Evolutionary conservation across 2,888 invertebrate genomes (phyloP).

Genomic region (Cantharis rufa): DNA sequence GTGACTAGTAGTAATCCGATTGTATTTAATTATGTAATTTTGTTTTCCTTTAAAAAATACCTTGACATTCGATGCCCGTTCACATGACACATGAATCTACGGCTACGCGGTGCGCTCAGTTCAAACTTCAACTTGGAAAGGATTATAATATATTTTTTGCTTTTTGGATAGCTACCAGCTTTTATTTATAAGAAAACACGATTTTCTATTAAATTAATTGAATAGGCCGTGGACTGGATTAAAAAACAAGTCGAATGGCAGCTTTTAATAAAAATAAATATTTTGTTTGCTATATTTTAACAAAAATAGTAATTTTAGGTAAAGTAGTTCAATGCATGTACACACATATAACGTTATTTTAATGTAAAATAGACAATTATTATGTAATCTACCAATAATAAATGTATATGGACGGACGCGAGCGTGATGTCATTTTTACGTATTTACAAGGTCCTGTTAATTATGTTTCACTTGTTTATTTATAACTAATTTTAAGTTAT

Average conservation of each 20-base stretch:
- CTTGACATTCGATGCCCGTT: not conserved
- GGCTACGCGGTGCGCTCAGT: not conserved
- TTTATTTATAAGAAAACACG: too few relatives aligned
- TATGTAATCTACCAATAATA: constrained; percentile 20
- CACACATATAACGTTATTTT: not conserved
- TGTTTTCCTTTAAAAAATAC: not conserved
- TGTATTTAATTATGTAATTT: not conserved
- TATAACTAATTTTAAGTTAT: constrained; percentile 13
- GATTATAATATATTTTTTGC: too few relatives aligned
- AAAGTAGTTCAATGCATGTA: not conserved
- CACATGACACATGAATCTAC: too few relatives aligned
- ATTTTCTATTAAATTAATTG: too few relatives aligned
- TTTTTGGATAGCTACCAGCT: too few relatives aligned
- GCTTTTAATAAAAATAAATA: not conserved
- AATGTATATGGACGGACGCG: constrained; percentile 9
- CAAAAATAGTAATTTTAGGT: not conserved
- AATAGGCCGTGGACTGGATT: not conserved
- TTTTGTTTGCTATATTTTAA: not conserved
- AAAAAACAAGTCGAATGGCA: not conserved
- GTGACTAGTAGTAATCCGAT: too few relatives aligned
- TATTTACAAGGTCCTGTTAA: constrained; percentile 25
- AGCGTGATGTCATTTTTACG: constrained; percentile 25
- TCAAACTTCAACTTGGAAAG: not conserved
- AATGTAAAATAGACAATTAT: constrained; percentile 5
- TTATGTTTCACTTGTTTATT: constrained; percentile 27